phyloP scores from a whole-genome alignment of 1,140 invertebrate species.

The Drosophila lacertosa region DNA sequence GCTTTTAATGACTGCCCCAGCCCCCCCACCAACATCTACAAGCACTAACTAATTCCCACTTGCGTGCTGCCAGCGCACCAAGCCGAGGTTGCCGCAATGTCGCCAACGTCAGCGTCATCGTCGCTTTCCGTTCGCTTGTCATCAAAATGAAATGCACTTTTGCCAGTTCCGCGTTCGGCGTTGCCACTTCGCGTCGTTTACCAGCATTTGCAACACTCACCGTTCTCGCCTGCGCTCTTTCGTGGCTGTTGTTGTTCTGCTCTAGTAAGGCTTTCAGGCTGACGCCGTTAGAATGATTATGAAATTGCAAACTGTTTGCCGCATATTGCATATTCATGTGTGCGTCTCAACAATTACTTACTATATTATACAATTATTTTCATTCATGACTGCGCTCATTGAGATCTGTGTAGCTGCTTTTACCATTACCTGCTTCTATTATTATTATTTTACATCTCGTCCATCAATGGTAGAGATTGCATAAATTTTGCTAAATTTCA shows the following conservation, averaged over 20 bases:
- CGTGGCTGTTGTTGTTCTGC: constrained; percentile 56
- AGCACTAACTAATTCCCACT: not conserved
- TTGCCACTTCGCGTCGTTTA: constrained; percentile 9
- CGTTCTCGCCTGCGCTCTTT: constrained; percentile 10
- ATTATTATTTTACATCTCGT: not conserved
- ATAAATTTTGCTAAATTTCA: constrained; percentile 57
- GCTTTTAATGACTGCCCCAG: constrained; percentile 60
- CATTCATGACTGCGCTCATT: constrained; percentile 38
- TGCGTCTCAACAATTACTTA: constrained; percentile 48
- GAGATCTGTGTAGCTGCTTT: constrained; percentile 3
- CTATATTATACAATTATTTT: constrained; percentile 71
- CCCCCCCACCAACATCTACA: not conserved
- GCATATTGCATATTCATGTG: constrained; percentile 39
- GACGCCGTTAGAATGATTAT: constrained; percentile 70
- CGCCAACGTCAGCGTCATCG: constrained; percentile 2
- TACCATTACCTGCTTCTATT: not conserved
- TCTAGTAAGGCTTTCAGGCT: constrained; percentile 59
- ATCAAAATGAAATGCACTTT: constrained; percentile 31
- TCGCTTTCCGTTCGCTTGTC: constrained; percentile 15
- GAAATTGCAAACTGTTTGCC: constrained; percentile 56
- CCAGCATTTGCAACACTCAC: constrained; percentile 1
- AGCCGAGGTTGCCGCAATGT: constrained; percentile 2
- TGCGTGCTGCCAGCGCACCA: constrained; percentile 11
- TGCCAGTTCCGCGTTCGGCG: constrained; percentile 9
- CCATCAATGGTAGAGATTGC: constrained; percentile 46